Evolutionary conservation across 2,888 invertebrate genomes (phyloP).

Genomic region (Sphinx pinastri): DNA sequence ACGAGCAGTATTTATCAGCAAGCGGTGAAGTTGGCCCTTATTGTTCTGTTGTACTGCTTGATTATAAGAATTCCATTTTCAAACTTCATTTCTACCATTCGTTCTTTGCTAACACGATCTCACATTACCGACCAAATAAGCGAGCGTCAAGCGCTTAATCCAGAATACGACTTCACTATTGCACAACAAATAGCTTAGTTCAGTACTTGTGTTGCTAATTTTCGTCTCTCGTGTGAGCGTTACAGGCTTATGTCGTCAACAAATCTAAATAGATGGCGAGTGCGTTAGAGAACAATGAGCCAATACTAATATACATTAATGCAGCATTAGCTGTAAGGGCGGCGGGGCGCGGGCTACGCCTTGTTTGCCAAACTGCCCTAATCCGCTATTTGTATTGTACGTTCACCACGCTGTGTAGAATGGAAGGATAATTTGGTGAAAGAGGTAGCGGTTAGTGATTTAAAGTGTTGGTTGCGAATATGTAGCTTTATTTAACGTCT

Average conservation of each 20-base stretch:
- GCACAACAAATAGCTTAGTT: constrained; percentile 23
- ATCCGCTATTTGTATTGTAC: constrained; percentile 79
- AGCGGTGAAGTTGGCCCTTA: not conserved
- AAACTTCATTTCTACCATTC: not conserved
- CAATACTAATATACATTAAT: constrained; percentile 79
- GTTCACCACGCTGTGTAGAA: constrained; percentile 43
- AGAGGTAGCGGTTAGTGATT: not conserved
- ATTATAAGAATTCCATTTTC: not conserved
- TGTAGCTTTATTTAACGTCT: too few relatives aligned
- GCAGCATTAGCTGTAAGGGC: constrained; percentile 77
- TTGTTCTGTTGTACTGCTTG: not conserved
- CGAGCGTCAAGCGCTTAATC: not conserved
- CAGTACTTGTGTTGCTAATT: constrained; percentile 38
- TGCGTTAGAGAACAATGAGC: constrained; percentile 66
- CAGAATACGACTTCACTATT: constrained; percentile 40
- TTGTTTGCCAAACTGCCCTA: constrained; percentile 85
- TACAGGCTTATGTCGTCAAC: constrained; percentile 66
- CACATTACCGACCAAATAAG: not conserved
- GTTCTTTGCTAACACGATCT: not conserved
- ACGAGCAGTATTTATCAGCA: too few relatives aligned
- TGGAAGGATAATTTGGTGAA: constrained; percentile 1
- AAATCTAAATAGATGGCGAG: constrained; percentile 75
- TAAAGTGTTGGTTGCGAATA: not conserved
- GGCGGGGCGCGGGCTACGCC: constrained; percentile 76
- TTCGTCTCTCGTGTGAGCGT: constrained; percentile 63